These are phyloP conservation scores for Latrodectus elegans DNA, from an alignment of 2,888 invertebrate species.

Conservation along the genomic window DNA sequence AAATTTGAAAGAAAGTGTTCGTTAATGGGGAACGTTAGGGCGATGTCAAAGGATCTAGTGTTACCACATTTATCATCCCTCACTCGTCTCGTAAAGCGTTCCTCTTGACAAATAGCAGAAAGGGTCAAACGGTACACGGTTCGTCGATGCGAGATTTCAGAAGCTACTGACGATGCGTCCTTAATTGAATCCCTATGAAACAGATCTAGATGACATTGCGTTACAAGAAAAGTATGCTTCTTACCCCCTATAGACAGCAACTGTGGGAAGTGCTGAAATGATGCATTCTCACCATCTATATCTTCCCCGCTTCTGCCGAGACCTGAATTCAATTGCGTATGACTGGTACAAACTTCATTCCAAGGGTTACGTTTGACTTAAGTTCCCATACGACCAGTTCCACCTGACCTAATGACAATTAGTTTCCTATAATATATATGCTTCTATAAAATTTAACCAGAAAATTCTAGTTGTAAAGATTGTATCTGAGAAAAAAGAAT, in stretches of 20 bases:
- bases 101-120: constrained; percentile 49
- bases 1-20: constrained; percentile 6
- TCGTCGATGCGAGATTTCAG: constrained; percentile 51
- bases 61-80: constrained; percentile 33
- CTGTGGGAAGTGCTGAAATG: constrained; percentile 51
- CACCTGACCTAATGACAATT: too few species aligned
- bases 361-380: too few species aligned
- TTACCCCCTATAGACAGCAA: constrained; percentile 26
- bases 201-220: constrained; percentile 56
- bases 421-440: too few species aligned
- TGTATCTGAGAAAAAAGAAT: too few species aligned
- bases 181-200: constrained; percentile 68
- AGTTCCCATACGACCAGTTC: too few species aligned
- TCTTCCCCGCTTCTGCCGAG: too few species aligned
- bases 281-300: constrained; percentile 49
- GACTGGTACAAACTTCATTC: too few species aligned
- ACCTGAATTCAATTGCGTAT: too few species aligned
- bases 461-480: too few species aligned
- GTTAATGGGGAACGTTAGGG: constrained; percentile 18
- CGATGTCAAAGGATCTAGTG: constrained; percentile 29
- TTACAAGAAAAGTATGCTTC: constrained; percentile 11
- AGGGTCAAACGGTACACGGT: constrained; percentile 61
- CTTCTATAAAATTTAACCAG: too few species aligned
- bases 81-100: constrained; percentile 46
- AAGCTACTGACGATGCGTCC: constrained; percentile 58